Evolutionary conservation across 2,888 invertebrate genomes (phyloP).

Genomic region (Odontothrips loti): DNA sequence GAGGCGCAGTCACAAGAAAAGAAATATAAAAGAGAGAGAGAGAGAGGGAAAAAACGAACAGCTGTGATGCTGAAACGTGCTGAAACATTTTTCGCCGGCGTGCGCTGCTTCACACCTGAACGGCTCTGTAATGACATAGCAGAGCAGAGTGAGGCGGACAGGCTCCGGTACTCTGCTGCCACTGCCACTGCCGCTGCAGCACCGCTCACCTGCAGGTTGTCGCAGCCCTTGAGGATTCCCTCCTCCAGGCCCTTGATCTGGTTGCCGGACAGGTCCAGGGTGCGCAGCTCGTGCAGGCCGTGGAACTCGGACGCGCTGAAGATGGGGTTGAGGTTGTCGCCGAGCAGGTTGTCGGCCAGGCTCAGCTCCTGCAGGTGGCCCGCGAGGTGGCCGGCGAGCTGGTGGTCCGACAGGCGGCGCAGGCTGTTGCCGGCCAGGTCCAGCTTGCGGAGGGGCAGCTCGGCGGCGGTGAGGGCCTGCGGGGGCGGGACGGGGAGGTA

Average conservation of each 20-base stretch:
- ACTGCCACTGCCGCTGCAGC: too few species aligned
- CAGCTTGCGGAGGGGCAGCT: conserved; percentile 66
- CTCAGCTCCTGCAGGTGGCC: conserved; percentile 64
- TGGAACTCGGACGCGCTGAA: conserved; percentile 83
- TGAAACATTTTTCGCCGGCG: too few species aligned
- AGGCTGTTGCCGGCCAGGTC: conserved; percentile 81
- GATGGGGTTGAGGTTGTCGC: conserved; percentile 85
- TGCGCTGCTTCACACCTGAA: too few species aligned
- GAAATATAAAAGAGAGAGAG: conserved; percentile 29
- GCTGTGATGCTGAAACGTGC: too few species aligned
- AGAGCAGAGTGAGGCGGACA: too few species aligned
- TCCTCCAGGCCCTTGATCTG: conserved; percentile 77
- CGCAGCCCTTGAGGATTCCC: conserved; percentile 78
- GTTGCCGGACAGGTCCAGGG: conserved; percentile 76
- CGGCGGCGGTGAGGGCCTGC: conserved; percentile 43
- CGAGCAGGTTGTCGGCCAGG: conserved; percentile 76
- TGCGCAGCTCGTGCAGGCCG: conserved; percentile 64
- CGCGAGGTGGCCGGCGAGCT: conserved; percentile 59
- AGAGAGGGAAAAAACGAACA: conserved; percentile 13
- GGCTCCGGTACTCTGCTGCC: too few species aligned
- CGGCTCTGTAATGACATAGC: too few species aligned
- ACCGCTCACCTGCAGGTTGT: conserved; percentile 60
- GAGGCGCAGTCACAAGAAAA: conserved; percentile 13
- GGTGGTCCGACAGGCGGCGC: conserved; percentile 69
- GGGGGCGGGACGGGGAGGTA: too few species aligned